phyloP scores from a whole-genome alignment of 2,888 invertebrate species.

The Cacoxenus indagator region DNA sequence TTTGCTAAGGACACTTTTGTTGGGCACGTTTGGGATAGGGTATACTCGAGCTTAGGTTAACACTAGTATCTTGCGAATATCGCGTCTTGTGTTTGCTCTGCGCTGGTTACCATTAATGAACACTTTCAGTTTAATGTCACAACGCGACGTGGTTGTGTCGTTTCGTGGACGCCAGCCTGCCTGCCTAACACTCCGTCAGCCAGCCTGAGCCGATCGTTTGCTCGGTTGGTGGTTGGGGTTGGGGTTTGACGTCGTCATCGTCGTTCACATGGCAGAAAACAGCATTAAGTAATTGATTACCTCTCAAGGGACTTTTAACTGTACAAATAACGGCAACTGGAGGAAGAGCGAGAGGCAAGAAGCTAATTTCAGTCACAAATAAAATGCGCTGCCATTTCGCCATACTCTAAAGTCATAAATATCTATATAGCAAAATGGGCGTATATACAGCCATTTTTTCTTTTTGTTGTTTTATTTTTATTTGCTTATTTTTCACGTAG shows the following conservation, averaged over 20 bases:
- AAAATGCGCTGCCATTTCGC: constrained; percentile 35
- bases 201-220: background rate
- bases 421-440: constrained; percentile 50
- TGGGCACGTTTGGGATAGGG: no score
- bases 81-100: constrained; percentile 35
- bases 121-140: constrained; percentile 63
- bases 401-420: constrained; percentile 63
- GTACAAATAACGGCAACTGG: constrained; percentile 33
- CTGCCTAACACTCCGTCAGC: no score
- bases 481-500: background rate
- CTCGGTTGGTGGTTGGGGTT: background rate
- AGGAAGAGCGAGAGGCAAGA: constrained; percentile 11
- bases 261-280: constrained; percentile 32
- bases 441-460: background rate
- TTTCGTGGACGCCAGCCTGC: background rate
- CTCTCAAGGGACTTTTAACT: constrained; percentile 68
- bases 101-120: constrained; percentile 59
- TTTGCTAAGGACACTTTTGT: no score
- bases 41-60: background rate
- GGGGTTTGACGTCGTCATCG: no score
- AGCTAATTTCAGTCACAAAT: constrained; percentile 30
- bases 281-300: constrained; percentile 71
- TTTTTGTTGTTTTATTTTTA: constrained; percentile 17
- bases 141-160: background rate
- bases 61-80: constrained; percentile 24